These are phyloP conservation scores for Ahaetulla prasina DNA, from an alignment of 2,113 vertebrate species.

Conservation along the genomic window DNA sequence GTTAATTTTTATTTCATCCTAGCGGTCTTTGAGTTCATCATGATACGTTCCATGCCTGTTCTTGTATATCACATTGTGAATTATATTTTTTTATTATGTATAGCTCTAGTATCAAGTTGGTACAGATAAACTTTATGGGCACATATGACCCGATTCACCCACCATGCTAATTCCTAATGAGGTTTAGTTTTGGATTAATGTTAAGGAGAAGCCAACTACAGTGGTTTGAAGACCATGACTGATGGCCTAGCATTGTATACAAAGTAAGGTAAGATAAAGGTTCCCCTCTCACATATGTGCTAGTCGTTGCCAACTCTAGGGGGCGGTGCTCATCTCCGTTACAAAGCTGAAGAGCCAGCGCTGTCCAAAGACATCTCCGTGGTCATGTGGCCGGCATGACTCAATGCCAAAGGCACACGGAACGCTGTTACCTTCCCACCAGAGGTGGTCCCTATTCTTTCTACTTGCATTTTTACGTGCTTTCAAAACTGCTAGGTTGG, in stretches of 20 bases:
- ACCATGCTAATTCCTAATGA: neutral
- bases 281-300: too few species aligned
- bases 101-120: neutral
- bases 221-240: neutral
- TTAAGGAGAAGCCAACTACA: neutral
- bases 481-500: too few species aligned
- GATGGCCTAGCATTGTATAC: neutral
- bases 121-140: neutral
- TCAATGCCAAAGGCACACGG: too few species aligned
- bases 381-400: too few species aligned
- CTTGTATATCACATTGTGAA: neutral
- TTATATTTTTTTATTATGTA: neutral
- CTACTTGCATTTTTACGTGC: too few species aligned
- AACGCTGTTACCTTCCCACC: too few species aligned
- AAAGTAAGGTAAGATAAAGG: too few species aligned
- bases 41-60: neutral
- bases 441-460: too few species aligned
- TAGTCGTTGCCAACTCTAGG: too few species aligned
- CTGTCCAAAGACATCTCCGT: too few species aligned
- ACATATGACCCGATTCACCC: neutral
- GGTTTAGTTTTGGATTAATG: neutral
- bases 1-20: neutral
- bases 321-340: too few species aligned
- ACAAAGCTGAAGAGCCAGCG: too few species aligned
- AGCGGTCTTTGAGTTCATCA: neutral